phyloP scores from a whole-genome alignment of 2,888 invertebrate genomes.

The Clostera curtula region DNA sequence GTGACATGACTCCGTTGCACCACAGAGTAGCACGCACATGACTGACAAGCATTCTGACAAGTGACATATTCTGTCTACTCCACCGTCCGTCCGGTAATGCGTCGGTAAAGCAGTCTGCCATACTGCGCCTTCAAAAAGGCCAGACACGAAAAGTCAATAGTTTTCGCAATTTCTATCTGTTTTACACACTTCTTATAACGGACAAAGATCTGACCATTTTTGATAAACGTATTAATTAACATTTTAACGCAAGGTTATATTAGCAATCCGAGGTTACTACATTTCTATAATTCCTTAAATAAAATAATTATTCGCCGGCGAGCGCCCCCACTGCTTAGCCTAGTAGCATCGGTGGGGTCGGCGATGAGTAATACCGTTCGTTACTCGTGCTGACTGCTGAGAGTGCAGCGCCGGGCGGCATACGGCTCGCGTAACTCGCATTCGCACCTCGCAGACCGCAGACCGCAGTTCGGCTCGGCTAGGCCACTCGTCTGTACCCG shows the following conservation, averaged over 20 bases:
- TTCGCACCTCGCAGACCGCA: too few relatives aligned
- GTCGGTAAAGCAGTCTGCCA: conserved; percentile 48
- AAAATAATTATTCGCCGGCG: conserved; percentile 25
- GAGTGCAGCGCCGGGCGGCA: conserved; percentile 43
- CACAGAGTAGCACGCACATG: too few relatives aligned
- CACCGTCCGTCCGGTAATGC: not conserved
- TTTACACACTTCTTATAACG: conserved; percentile 1
- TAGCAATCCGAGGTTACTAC: too few relatives aligned
- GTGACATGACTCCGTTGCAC: too few relatives aligned
- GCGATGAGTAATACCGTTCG: conserved; percentile 65
- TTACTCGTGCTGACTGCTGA: conserved; percentile 64
- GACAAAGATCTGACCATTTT: too few relatives aligned
- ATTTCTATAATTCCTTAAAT: too few relatives aligned
- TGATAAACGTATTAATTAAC: not conserved
- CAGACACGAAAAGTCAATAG: conserved; percentile 45
- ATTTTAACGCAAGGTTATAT: conserved; percentile 1
- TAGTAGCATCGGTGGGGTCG: conserved; percentile 36
- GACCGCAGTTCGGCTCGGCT: conserved; percentile 55
- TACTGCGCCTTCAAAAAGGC: conserved; percentile 28
- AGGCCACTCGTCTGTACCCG: conserved; percentile 56
- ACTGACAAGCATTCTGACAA: too few relatives aligned
- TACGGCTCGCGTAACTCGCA: conserved; percentile 33
- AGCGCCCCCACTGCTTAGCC: conserved; percentile 31
- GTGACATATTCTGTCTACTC: not conserved
- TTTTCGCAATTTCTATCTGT: conserved; percentile 24